Conservation (phyloP, 2,797 vertebrate genomes). For the Scomberomorus guttatus region DNA sequence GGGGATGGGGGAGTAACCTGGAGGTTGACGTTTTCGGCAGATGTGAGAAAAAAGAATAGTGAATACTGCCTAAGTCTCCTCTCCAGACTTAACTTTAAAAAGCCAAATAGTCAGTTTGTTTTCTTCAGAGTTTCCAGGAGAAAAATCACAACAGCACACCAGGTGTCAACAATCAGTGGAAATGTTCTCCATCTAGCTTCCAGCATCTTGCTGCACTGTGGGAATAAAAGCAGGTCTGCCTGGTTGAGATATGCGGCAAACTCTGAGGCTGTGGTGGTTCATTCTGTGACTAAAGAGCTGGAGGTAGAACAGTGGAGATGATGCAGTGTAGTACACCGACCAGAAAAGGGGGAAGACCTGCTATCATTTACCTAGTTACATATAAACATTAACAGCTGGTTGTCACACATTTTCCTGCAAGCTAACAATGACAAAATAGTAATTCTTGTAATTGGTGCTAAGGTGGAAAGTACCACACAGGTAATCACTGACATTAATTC, state of each 20-base stretch:
- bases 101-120: no score
- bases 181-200: no score
- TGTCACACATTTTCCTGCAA: slow-evolving; percentile 3
- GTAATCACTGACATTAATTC: background rate
- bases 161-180: no score
- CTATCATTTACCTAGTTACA: background rate
- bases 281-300: background rate
- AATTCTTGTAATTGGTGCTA: no score
- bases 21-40: background rate
- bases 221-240: no score
- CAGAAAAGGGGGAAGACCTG: background rate
- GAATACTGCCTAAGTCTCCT: no score
- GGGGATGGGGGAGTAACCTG: background rate
- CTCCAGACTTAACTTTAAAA: no score
- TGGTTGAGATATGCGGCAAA: background rate
- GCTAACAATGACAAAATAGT: background rate
- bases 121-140: no score
- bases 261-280: background rate
- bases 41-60: background rate
- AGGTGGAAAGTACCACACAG: background rate
- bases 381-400: background rate
- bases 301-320: background rate
- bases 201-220: no score
- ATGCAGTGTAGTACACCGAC: background rate
- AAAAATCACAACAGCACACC: no score